Conservation (phyloP, 2,888 invertebrate species). For the Melinaea marsaeus region DNA sequence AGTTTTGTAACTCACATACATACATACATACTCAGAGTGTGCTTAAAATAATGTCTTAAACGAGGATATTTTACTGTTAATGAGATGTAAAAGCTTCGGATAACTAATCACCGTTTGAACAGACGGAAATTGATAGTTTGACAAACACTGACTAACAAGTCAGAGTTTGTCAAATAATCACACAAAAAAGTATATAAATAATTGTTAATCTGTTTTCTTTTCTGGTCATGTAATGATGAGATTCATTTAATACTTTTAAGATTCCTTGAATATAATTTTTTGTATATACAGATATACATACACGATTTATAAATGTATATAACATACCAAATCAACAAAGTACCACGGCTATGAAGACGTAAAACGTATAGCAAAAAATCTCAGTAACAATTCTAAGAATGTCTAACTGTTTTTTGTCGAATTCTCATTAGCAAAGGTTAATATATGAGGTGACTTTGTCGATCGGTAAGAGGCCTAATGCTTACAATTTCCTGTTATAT, state of each 20-base stretch:
- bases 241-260: background rate
- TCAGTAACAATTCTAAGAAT: too few species aligned
- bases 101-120: constrained; percentile 47
- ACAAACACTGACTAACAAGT: constrained; percentile 34
- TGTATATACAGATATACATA: background rate
- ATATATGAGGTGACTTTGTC: background rate
- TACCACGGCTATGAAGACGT: too few species aligned
- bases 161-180: constrained; percentile 21
- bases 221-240: background rate
- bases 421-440: constrained; percentile 1
- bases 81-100: constrained; percentile 66
- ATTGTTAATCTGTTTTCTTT: background rate
- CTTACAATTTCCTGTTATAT: background rate
- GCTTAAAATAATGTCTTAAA: constrained; percentile 45
- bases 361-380: too few species aligned
- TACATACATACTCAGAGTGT: background rate
- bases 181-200: background rate
- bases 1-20: too few species aligned
- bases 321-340: background rate
- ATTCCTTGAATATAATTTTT: background rate
- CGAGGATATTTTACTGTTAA: constrained; percentile 68
- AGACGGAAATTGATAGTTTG: constrained; percentile 38
- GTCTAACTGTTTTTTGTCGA: background rate
- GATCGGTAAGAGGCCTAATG: background rate
- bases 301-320: background rate